Base-by-base conservation (phyloP, 1,140 invertebrate genomes). In the Drosophila biarmipes region DNA sequence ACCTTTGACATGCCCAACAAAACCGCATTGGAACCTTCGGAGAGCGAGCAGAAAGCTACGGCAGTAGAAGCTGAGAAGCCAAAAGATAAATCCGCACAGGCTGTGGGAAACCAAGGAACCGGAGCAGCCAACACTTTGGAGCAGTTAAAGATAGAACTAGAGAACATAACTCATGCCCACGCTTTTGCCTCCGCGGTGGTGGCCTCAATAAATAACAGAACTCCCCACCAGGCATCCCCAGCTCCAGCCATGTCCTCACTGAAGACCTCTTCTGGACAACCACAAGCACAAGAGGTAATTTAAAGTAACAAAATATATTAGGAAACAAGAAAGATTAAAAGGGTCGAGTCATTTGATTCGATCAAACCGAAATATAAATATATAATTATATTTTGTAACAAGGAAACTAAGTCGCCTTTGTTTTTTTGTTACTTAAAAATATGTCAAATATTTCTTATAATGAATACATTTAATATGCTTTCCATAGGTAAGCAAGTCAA, bases 141-240 rank as follows among this genome's bases (percentile, higher is more conserved):
- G 62, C 93, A 93, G 59, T 71, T 94, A 3, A 93, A 94, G 81
- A 94, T 93, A 55, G 93, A 93, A 55, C 75, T 94, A n/a, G 93
- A 94, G 61, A 93, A 93, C 59, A 92, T 94, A 51, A 93, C 93
- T 62, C 92, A 93, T 56, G 93, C 91, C 11, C 89, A 92, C 73
- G 90, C 92, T 0, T 79, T 91, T 46, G 90, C 90, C 12, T 84
- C 85, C 1, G 86, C 90, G 5, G 90, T 91, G 24, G 86, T 91
- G 35, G 81, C 90, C 8, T 91, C 90, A 5, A 90, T 91, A 27
- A 74, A 73, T 46, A 90, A 56, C 31, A 63, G 73, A 24, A 49
- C 52, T 45, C 61, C 61, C 57, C 69, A 90, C 45, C 85, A 90
- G 42, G 80, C 85, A 17, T 80, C 87, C 5, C 69, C 80, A 24